These are phyloP conservation scores for Mesocricetus auratus DNA, from an alignment of 2,113 vertebrate genomes.

Conservation along the genomic window DNA sequence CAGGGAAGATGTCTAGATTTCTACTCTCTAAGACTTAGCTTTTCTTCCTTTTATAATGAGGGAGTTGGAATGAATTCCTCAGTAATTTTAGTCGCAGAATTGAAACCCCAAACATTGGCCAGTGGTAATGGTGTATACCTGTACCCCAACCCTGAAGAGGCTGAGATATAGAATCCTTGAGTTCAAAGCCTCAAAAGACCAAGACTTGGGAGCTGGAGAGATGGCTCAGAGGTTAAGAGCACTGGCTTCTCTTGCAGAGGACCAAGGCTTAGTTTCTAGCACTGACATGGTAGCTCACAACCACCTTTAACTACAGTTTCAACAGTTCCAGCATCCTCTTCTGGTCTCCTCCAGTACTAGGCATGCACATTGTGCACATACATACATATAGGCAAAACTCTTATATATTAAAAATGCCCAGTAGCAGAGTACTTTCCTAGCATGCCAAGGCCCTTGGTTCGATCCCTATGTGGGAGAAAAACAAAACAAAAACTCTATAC, in stretches of 20 bases:
- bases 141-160: no score
- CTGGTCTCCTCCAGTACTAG: background rate
- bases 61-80: background rate
- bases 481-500: background rate
- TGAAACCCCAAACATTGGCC: background rate
- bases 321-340: background rate
- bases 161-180: background rate
- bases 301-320: background rate
- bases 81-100: background rate
- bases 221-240: background rate
- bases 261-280: background rate
- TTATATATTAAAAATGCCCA: background rate
- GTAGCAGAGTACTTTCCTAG: background rate
- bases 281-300: background rate
- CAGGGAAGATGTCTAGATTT: background rate
- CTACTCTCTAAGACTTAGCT: background rate
- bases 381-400: background rate
- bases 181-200: background rate
- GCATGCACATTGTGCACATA: background rate
- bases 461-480: background rate
- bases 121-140: background rate
- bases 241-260: background rate
- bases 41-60: conserved; percentile 18
- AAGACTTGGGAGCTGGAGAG: background rate
- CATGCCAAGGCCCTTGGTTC: background rate